A percentile compares a stretch with the other conserved stretches of the same genome.
These are phyloP conservation scores for Dreissena polymorpha DNA, from an alignment of 1,140 invertebrate species.

Conservation along the genomic window DNA sequence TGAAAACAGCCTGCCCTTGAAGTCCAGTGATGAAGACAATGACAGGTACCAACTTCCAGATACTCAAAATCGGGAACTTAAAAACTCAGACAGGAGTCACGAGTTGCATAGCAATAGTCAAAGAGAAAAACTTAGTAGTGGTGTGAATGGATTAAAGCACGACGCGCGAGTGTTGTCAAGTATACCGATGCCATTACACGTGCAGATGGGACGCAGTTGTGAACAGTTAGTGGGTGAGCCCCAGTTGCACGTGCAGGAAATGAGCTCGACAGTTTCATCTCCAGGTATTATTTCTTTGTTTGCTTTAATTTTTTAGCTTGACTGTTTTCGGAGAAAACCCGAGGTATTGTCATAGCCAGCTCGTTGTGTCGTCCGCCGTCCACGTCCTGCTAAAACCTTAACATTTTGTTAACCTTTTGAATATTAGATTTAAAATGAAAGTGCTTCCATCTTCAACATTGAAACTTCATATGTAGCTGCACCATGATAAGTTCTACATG, in stretches of 20 bases:
- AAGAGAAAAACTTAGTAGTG: not conserved
- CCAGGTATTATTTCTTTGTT: constrained; percentile 22
- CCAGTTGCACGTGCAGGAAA: constrained; percentile 53
- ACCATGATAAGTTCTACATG: too few species aligned
- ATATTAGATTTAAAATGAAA: too few species aligned
- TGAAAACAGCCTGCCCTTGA: constrained; percentile 19
- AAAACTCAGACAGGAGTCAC: not conserved
- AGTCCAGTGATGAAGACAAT: constrained; percentile 45
- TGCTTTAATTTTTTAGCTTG: not conserved
- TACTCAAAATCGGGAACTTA: constrained; percentile 42
- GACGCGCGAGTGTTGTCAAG: not conserved
- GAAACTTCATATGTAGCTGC: too few species aligned
- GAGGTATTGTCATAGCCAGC: too few species aligned
- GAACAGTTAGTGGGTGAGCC: constrained; percentile 44
- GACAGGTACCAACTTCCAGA: constrained; percentile 46
- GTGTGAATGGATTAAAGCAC: not conserved
- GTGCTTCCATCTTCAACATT: too few species aligned
- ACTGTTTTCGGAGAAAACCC: too few species aligned
- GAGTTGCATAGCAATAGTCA: constrained; percentile 16
- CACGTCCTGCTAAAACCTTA: too few species aligned
- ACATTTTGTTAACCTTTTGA: too few species aligned
- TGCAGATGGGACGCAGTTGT: constrained; percentile 11
- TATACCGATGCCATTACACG: constrained; percentile 21
- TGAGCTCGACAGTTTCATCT: constrained; percentile 52
- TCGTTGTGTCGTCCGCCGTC: too few species aligned